Base-by-base conservation (phyloP, 2,113 vertebrate genomes). In the Donacobius atricapilla region DNA sequence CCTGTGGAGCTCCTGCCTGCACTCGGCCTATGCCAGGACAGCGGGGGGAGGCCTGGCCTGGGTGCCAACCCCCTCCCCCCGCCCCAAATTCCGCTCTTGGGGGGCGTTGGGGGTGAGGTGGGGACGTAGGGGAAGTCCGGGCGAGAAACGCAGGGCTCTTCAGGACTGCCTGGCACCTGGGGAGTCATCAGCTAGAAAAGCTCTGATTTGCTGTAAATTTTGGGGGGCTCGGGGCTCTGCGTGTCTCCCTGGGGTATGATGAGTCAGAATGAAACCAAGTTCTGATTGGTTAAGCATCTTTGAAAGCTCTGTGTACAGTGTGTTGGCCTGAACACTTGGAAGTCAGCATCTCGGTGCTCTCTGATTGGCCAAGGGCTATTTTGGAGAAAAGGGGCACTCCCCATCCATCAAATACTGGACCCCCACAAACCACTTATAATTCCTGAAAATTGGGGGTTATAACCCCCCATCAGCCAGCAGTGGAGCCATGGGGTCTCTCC, bases 71-170 rank as follows among this genome's bases (percentile, higher is more conserved):
- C 27, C 30, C 39, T 21, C 31, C 24, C 13, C 23, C 7, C 7
- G 12, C 31, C 24, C 40, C 53, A 57, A 16, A 45, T 35, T 45
- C 53, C 1, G 0, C 53, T 28, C 33, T 15, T 10, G 1, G 40
- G 24, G 40, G 33, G 18, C 4, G 5, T 19, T 28, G 33, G 53
- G 31, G 19, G 19, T 8, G 3, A 45, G 4, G 53, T 3, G 11
- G 25, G 20, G 25, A 7, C 0, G 10, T 12, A 48, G 44, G 17
- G 39, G 42, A 35, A 35, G 19, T 37, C 11, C 4, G 7, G 28
- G 22, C 20, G 28, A 6, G 16, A 10, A 77, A 28, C 2, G 5
- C 30, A 1, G 4, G 17, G 17, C 6, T 4, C 44, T 48, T n/a
- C 4, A 4, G 21, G 28, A 25, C 35, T 19, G 35, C 33, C 40